Evolutionary conservation across 2,113 vertebrate species (phyloP).

Genomic region (Nesogale talazaci): DNA sequence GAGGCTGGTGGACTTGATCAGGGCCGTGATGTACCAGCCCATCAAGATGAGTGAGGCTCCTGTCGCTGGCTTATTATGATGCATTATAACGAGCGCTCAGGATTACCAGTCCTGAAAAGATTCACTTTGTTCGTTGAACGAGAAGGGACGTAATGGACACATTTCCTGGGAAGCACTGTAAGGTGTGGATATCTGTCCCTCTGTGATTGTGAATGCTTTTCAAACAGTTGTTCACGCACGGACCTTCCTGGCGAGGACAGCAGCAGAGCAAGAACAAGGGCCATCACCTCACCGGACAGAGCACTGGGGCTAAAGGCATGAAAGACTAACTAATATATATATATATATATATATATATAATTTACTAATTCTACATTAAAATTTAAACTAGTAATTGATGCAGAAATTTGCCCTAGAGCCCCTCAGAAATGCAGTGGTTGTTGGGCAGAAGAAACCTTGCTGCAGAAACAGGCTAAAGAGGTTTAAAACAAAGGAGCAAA

Average conservation of each 20-base stretch:
- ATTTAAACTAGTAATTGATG: constrained; percentile 16
- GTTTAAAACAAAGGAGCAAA: background rate
- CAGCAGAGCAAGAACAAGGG: background rate
- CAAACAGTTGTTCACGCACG: background rate
- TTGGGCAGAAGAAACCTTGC: constrained; percentile 11
- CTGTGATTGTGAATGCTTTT: too few relatives aligned
- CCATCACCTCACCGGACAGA: background rate
- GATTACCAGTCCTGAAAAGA: background rate
- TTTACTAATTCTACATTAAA: background rate
- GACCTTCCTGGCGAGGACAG: background rate
- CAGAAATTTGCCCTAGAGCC: background rate
- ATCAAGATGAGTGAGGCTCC: background rate
- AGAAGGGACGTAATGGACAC: background rate
- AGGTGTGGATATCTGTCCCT: background rate
- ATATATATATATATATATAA: constrained; percentile 37
- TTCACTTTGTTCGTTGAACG: constrained; percentile 43
- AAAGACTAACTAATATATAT: background rate
- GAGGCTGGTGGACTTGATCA: background rate
- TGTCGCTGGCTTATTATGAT: background rate
- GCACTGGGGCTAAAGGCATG: background rate
- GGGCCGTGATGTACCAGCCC: background rate
- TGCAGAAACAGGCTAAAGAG: constrained; percentile 3
- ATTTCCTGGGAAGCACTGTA: constrained; percentile 24
- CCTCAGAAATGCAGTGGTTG: background rate
- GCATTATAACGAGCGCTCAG: background rate